Percentiles rank a stretch among this genome's conserved stretches.
phyloP scores from a whole-genome alignment of 2,797 vertebrate species.

The Pipistrellus nathusii region DNA sequence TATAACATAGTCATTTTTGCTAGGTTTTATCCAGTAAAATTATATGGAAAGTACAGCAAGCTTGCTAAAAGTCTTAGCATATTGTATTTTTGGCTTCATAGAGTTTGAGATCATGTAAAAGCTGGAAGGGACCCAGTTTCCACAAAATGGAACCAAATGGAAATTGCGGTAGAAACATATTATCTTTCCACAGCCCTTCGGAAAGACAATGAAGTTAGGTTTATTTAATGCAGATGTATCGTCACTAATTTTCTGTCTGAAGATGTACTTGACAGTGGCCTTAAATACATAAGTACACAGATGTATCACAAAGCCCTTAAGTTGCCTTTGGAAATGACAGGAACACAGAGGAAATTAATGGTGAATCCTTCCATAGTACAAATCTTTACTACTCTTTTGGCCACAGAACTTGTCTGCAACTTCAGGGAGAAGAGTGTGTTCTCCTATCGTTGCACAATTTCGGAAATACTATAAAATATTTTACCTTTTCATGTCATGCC shows the following conservation, averaged over 20 bases:
- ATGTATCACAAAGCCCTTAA: background rate
- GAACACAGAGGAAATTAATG: background rate
- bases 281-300: background rate
- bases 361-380: background rate
- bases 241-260: conserved; percentile 32
- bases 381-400: background rate
- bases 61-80: conserved; percentile 19
- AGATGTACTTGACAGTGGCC: background rate
- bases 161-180: conserved; percentile 37
- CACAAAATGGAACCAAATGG: conserved; percentile 64
- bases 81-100: conserved; percentile 25
- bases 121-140: conserved; percentile 56
- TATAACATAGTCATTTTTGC: background rate
- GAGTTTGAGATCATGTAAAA: conserved; percentile 51
- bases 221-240: conserved; percentile 59
- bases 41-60: conserved; percentile 18
- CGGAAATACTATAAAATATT: background rate
- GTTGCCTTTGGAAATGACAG: background rate
- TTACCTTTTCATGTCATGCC: conserved; percentile 30
- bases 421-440: background rate
- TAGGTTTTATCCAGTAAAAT: conserved; percentile 11
- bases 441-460: background rate
- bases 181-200: conserved; percentile 37
- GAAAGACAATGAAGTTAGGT: background rate
- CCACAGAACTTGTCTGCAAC: background rate